A percentile compares a stretch with the other conserved stretches of the same genome.
phyloP scores from a whole-genome alignment of 2,797 vertebrate genomes.

The Hypotaenidia philippensis region DNA sequence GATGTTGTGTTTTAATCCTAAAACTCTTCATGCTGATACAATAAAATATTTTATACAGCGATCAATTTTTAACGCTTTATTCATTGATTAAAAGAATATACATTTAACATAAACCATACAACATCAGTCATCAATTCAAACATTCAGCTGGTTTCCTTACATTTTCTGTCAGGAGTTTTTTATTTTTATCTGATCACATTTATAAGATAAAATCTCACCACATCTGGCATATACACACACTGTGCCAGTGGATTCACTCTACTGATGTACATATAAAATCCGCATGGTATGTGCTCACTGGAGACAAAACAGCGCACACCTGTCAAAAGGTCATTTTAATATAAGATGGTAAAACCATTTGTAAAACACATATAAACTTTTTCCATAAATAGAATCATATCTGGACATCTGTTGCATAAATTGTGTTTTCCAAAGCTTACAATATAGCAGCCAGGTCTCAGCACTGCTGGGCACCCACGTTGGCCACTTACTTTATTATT shows the following conservation, averaged over 20 bases:
- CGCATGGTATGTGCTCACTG: constrained; percentile 92
- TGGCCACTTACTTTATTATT: constrained; percentile 96
- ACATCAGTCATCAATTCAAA: constrained; percentile 94
- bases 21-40: constrained; percentile 75
- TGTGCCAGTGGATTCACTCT: constrained; percentile 90
- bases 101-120: constrained; percentile 96
- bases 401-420: constrained; percentile 90
- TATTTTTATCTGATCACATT: constrained; percentile 85
- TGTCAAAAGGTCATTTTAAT: constrained; percentile 94
- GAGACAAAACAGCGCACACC: constrained; percentile 92
- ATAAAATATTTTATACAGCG: constrained; percentile 79
- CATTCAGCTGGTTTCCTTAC: constrained; percentile 92
- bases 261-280: constrained; percentile 95
- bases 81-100: constrained; percentile 99
- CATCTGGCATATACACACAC: constrained; percentile 88
- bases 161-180: constrained; percentile 87
- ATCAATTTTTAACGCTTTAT: constrained; percentile 93
- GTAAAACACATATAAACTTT: constrained; percentile 95
- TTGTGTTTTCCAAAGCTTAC: constrained; percentile 91
- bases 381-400: constrained; percentile 97
- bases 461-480: constrained; percentile 96
- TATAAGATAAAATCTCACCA: constrained; percentile 92
- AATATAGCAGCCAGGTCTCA: constrained; percentile 95
- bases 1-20: constrained; percentile 61
- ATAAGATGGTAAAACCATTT: constrained; percentile 97